phyloP scores from a whole-genome alignment of 2,797 vertebrate genomes.

The Macroramphosus scolopax region DNA sequence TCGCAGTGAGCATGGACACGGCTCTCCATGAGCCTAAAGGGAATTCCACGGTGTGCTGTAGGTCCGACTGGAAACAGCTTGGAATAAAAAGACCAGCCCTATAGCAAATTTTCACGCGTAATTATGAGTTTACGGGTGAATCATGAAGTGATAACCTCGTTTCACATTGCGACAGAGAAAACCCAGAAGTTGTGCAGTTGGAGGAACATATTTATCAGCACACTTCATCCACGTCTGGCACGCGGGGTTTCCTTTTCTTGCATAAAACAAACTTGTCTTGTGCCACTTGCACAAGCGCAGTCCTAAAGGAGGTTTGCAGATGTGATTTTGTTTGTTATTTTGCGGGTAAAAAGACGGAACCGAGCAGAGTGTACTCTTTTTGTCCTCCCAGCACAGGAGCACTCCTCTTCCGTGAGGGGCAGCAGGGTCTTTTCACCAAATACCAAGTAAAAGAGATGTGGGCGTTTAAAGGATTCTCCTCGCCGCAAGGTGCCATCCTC shows the following conservation, averaged over 20 bases:
- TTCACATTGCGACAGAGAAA: background rate
- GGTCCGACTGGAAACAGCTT: too few relatives aligned
- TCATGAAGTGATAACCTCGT: background rate
- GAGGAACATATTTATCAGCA: slow-evolving; percentile 1
- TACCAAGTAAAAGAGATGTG: slow-evolving; percentile 63
- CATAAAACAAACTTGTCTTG: slow-evolving; percentile 49
- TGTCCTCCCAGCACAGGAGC: too few relatives aligned
- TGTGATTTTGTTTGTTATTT: slow-evolving; percentile 2
- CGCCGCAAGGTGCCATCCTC: slow-evolving; percentile 72
- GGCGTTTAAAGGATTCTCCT: slow-evolving; percentile 77
- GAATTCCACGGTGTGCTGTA: too few relatives aligned
- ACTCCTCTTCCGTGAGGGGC: slow-evolving; percentile 2
- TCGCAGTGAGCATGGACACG: too few relatives aligned
- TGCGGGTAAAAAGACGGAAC: background rate
- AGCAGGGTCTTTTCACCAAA: slow-evolving; percentile 37
- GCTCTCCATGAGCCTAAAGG: too few relatives aligned
- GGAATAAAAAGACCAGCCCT: too few relatives aligned
- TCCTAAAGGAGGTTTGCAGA: background rate
- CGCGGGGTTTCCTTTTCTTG: slow-evolving; percentile 28
- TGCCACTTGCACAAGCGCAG: background rate
- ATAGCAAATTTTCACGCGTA: too few relatives aligned
- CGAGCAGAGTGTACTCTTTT: background rate
- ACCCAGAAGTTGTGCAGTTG: background rate
- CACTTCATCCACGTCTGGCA: slow-evolving; percentile 63
- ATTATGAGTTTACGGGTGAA: too few relatives aligned